A percentile compares a stretch with the other conserved stretches of the same genome.
phyloP scores from a whole-genome alignment of 2,888 invertebrate genomes.

The Teleiodes luculella region DNA sequence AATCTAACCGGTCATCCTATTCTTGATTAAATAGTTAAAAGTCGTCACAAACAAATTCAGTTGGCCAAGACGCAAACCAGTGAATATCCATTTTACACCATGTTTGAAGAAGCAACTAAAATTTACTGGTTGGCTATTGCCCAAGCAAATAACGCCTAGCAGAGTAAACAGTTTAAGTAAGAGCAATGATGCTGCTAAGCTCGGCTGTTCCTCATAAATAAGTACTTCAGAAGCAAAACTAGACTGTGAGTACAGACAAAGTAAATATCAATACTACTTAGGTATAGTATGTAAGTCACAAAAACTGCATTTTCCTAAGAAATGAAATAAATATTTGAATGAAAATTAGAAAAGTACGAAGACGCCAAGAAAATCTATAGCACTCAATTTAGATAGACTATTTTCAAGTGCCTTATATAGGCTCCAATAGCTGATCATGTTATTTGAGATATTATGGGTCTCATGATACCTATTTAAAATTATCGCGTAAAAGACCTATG shows the following conservation, averaged over 20 bases:
- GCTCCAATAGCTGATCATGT: no score
- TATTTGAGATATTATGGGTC: no score
- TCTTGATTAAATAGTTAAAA: background rate
- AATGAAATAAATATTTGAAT: no score
- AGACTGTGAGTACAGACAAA: background rate
- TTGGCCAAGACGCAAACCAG: background rate
- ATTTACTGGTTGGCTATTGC: constrained; percentile 27
- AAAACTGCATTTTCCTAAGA: no score
- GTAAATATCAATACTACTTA: background rate
- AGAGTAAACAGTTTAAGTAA: constrained; percentile 30
- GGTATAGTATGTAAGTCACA: no score
- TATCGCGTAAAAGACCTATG: no score
- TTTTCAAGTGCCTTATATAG: no score
- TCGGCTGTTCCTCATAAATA: constrained; percentile 4
- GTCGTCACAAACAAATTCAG: background rate
- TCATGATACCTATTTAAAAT: no score
- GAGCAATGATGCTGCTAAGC: constrained; percentile 26
- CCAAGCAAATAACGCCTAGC: constrained; percentile 29
- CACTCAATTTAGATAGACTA: no score
- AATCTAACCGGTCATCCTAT: no score
- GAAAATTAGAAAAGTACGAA: no score
- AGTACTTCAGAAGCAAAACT: constrained; percentile 4
- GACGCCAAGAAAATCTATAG: no score
- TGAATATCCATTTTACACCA: background rate
- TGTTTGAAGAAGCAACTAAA: constrained; percentile 21